These are phyloP conservation scores for Zosterops borbonicus DNA, from an alignment of 2,113 vertebrate genomes.

Conservation along the genomic window DNA sequence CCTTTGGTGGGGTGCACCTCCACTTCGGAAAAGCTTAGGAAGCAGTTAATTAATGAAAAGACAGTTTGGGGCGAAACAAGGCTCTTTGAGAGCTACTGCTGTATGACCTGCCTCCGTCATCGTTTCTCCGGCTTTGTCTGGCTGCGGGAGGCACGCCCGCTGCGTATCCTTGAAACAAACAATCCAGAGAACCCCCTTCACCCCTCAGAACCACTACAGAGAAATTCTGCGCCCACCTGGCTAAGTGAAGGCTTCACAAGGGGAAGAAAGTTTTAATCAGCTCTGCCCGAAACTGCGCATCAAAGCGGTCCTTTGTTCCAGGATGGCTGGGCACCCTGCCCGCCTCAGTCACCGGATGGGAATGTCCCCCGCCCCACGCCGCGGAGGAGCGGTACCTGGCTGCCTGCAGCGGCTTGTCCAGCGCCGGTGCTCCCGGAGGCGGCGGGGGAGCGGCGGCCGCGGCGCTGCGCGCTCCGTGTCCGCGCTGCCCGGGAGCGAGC, in stretches of 20 bases:
- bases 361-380: slow-evolving; percentile 1
- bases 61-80: background rate
- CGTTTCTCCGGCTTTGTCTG: slow-evolving; percentile 43
- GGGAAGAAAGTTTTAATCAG: background rate
- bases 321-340: background rate
- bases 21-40: background rate
- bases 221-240: background rate
- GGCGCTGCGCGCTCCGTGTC: background rate
- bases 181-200: background rate
- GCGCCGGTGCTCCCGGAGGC: background rate
- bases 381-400: slow-evolving; percentile 16
- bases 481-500: background rate
- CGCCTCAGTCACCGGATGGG: background rate
- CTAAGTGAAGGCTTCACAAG: background rate
- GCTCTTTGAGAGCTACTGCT: background rate
- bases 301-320: slow-evolving; percentile 38
- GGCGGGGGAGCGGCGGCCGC: background rate
- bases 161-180: background rate
- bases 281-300: background rate
- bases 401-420: slow-evolving; percentile 44
- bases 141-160: slow-evolving; percentile 26
- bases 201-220: background rate
- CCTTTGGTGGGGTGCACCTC: background rate
- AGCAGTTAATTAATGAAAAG: background rate
- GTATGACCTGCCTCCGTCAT: background rate